These are phyloP conservation scores for Eremophila alpestris DNA, from an alignment of 2,797 vertebrate species.

Conservation along the genomic window DNA sequence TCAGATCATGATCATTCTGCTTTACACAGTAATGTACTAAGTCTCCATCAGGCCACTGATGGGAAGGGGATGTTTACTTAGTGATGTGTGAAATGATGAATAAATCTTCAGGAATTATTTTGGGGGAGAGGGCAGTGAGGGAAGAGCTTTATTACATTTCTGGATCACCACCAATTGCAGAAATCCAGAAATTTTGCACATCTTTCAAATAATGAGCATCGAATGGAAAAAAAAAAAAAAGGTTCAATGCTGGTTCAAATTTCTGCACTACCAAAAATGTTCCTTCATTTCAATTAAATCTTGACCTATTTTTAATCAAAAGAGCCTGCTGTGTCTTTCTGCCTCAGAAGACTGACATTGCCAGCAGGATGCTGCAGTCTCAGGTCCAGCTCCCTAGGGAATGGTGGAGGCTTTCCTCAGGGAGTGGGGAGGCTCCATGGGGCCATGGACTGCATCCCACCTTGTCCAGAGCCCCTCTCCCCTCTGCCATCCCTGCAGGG, in stretches of 20 bases:
- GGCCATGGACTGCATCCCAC: not conserved
- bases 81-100: conserved; percentile 25
- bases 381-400: not conserved
- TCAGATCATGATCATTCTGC: not conserved
- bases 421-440: rapidly evolving
- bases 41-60: not conserved
- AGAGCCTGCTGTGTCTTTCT: not conserved
- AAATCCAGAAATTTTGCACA: not conserved
- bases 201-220: not conserved
- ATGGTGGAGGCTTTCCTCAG: not conserved
- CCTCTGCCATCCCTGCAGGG: not conserved
- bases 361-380: not conserved
- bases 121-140: not conserved
- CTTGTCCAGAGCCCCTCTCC: not conserved
- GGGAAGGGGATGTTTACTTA: not conserved
- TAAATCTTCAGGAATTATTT: conserved; percentile 13
- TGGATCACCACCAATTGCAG: not conserved
- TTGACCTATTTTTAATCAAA: conserved; percentile 56
- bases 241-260: not conserved
- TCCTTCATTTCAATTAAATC: conserved; percentile 46
- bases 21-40: not conserved
- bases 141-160: not conserved
- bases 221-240: not conserved
- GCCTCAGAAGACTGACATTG: conserved; percentile 6
- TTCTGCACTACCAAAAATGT: conserved; percentile 4